A percentile compares a stretch with the other conserved stretches of the same genome.
Evolutionary conservation across 2,888 invertebrate genomes (phyloP).

Genomic region (Zaprionus bogoriensis): DNA sequence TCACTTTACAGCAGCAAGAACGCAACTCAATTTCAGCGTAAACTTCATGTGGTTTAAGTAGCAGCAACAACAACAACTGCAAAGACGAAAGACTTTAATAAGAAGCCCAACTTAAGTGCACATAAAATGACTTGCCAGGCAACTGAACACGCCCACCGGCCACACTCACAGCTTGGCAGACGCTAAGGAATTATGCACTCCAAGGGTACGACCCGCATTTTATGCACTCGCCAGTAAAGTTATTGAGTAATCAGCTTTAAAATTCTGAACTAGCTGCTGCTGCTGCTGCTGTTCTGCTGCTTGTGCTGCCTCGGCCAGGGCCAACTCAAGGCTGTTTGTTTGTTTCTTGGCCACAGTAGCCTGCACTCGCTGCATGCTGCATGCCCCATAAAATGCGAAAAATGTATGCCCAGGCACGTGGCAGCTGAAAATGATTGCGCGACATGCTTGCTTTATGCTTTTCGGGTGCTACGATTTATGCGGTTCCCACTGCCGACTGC

Average conservation of each 20-base stretch:
- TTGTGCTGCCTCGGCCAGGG: slow-evolving; percentile 9
- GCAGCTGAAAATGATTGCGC: slow-evolving; percentile 81
- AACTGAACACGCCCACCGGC: slow-evolving; percentile 31
- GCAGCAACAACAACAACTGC: slow-evolving; percentile 36
- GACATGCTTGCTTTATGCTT: slow-evolving; percentile 81
- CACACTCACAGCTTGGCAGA: neutral
- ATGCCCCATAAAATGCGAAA: slow-evolving; percentile 70
- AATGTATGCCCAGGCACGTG: slow-evolving; percentile 75
- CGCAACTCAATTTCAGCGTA: slow-evolving; percentile 72
- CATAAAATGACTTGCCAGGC: slow-evolving; percentile 60
- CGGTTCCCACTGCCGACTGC: slow-evolving; percentile 10
- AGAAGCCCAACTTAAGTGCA: slow-evolving; percentile 74
- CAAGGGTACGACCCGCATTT: slow-evolving; percentile 65
- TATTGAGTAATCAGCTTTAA: slow-evolving; percentile 79
- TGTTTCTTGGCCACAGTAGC: slow-evolving; percentile 53
- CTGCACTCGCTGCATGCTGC: slow-evolving; percentile 24
- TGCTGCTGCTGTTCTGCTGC: slow-evolving; percentile 7
- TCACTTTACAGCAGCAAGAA: slow-evolving; percentile 42
- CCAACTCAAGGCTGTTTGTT: slow-evolving; percentile 54
- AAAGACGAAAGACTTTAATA: slow-evolving; percentile 54
- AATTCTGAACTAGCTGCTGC: slow-evolving; percentile 46
- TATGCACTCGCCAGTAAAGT: slow-evolving; percentile 72
- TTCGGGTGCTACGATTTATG: slow-evolving; percentile 70
- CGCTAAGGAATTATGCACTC: slow-evolving; percentile 69
- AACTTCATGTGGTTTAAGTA: slow-evolving; percentile 54